Conservation (phyloP, 2,797 vertebrate genomes). For the Pseudochirops cupreus region DNA sequence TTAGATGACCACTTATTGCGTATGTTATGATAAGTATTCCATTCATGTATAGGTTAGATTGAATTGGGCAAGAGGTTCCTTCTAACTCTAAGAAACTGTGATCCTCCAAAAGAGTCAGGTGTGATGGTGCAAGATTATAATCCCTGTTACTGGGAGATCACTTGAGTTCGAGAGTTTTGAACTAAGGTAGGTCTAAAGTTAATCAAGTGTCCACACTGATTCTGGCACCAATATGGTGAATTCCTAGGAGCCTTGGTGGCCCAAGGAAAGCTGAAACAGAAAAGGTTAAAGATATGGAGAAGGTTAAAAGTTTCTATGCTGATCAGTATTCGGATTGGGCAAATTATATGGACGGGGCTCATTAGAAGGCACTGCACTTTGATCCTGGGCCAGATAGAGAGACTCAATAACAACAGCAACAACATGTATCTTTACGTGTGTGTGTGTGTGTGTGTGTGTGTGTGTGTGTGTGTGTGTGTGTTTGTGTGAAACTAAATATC, state of each 20-base stretch:
- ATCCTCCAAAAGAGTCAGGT: background rate
- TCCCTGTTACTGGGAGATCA: background rate
- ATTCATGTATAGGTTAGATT: background rate
- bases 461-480: background rate
- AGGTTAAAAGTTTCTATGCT: too few relatives aligned
- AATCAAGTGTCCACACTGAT: background rate
- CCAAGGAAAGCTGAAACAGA: too few relatives aligned
- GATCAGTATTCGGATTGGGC: too few relatives aligned
- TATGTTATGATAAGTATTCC: background rate
- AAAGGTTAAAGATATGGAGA: too few relatives aligned
- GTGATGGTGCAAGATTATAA: background rate
- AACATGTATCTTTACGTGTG: too few relatives aligned
- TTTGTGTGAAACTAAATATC: background rate
- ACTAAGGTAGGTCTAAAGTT: too few relatives aligned
- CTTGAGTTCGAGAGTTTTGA: background rate
- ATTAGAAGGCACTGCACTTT: too few relatives aligned
- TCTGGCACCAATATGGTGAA: background rate
- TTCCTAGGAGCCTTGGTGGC: too few relatives aligned
- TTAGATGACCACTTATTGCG: background rate
- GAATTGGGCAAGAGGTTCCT: background rate
- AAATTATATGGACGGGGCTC: too few relatives aligned
- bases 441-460: fast-evolving
- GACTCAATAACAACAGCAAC: too few relatives aligned
- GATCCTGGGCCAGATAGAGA: too few relatives aligned
- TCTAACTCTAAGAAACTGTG: background rate